Base-by-base conservation (phyloP, 2,888 invertebrate species). In the Macrophya alboannulata region DNA sequence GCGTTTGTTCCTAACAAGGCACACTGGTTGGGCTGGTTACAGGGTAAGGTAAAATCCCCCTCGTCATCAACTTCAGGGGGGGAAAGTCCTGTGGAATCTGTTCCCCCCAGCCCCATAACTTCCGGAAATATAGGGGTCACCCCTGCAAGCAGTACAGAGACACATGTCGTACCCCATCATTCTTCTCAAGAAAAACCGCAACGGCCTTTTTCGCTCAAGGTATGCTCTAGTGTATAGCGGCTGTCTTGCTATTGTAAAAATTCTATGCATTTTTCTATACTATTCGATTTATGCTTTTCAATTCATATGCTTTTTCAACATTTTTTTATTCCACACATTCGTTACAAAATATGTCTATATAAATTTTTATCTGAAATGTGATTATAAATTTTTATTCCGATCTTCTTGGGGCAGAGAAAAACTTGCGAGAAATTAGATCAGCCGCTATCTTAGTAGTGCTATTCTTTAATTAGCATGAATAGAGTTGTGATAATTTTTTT, bases 131-230 rank as follows among this genome's bases (percentile, higher is more conserved):
- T 92, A 88, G 92, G 90, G 88, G 91, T 92, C 86, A 89, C 91
- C 88, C 90, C 93, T 85, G 88, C 92, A 86, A 91, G 90, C 87
- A 89, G 90, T 88, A 88, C 90, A 87, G 92, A 92, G 90, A 89
- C 91, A 88, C 88, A 90, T 88, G 88, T 89, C 48, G 90, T 65
- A 89, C 88, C 90, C 89, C 94, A 92, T 91, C 93, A 91, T 90
- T 90, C 90, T 91, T 87, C 91, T 86, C 92, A 92, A 92, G 93
- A 94, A 88, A 95, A 95, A 94, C 95, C 95, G 88, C 95, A 95
- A 92, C 94, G 95, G 92, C 95, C 95, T 90, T 95, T 95, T 93
- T 95, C 95, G 89, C 94, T 95, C 90, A 95, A 95, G 95, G 95
- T 95, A 95, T 92, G 90, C 88, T 72, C 40, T 48, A 40, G 79